phyloP scores from a whole-genome alignment of 2,797 vertebrate species.

The Microchirus variegatus region DNA sequence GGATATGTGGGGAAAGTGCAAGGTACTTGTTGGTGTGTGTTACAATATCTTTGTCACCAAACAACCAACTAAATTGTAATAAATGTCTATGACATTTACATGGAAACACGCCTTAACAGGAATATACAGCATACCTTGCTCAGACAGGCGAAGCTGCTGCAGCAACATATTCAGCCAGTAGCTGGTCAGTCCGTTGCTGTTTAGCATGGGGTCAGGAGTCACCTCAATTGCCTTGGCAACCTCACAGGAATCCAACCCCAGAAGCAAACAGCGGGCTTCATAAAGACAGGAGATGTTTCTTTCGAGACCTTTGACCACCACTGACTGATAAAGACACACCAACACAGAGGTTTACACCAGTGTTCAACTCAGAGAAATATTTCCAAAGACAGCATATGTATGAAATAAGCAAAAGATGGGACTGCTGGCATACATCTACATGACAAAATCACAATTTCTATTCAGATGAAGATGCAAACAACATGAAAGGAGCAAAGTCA shows the following conservation, averaged over 20 bases:
- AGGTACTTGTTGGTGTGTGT: no score
- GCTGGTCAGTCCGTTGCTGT: constrained; percentile 68
- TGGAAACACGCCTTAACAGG: not conserved
- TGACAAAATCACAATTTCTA: not conserved
- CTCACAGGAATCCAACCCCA: constrained; percentile 77
- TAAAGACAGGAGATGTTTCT: constrained; percentile 81
- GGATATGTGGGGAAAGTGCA: not conserved
- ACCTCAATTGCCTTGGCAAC: constrained; percentile 59
- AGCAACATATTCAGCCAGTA: constrained; percentile 84
- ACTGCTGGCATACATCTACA: constrained; percentile 3
- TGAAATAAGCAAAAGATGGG: not conserved
- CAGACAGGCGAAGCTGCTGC: constrained; percentile 81
- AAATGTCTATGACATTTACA: not conserved
- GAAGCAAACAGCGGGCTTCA: constrained; percentile 78
- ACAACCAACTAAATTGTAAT: no score
- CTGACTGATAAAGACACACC: constrained; percentile 73
- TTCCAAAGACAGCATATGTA: no score
- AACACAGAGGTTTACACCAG: constrained; percentile 26
- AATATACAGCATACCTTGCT: constrained; percentile 65
- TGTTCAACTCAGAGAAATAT: constrained; percentile 18
- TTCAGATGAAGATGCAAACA: constrained; percentile 2
- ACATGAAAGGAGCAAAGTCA: constrained; percentile 1
- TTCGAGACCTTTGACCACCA: constrained; percentile 85
- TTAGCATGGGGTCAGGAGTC: constrained; percentile 62
- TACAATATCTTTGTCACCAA: no score